Evolutionary conservation across 2,797 vertebrate genomes (phyloP).

Genomic region (Ispidina picta): DNA sequence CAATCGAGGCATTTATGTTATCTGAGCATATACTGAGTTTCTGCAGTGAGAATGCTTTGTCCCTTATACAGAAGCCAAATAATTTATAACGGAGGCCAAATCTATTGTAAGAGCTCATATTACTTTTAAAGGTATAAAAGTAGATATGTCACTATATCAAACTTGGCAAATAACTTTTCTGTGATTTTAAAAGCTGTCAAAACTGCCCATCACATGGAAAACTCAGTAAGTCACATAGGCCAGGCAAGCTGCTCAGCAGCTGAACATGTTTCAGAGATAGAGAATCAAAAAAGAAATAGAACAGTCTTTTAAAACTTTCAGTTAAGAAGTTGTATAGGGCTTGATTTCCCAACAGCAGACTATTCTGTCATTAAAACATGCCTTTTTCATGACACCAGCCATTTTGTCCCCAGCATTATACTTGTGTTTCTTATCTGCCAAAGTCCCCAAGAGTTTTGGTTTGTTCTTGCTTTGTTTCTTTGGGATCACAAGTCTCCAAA

Average conservation of each 20-base stretch:
- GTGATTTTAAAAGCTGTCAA: neutral
- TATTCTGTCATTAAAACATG: neutral
- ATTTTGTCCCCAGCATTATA: neutral
- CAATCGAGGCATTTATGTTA: fast-evolving
- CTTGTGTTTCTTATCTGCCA: neutral
- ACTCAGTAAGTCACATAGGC: neutral
- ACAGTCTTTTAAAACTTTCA: neutral
- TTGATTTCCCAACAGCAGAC: neutral
- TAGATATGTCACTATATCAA: neutral
- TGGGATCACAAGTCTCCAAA: neutral
- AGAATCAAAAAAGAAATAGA: neutral
- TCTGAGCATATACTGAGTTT: neutral
- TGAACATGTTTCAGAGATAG: neutral
- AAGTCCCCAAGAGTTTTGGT: neutral
- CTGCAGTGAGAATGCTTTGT: neutral
- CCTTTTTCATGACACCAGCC: neutral
- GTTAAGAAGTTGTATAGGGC: neutral
- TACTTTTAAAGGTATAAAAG: neutral
- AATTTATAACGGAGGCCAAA: neutral
- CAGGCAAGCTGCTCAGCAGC: neutral
- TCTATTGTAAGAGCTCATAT: neutral
- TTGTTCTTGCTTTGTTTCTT: neutral
- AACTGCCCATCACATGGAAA: neutral
- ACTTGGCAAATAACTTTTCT: neutral
- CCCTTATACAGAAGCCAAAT: neutral